These are phyloP conservation scores for Ecliptopera silaceata DNA, from an alignment of 2,888 invertebrate species.

Conservation along the genomic window DNA sequence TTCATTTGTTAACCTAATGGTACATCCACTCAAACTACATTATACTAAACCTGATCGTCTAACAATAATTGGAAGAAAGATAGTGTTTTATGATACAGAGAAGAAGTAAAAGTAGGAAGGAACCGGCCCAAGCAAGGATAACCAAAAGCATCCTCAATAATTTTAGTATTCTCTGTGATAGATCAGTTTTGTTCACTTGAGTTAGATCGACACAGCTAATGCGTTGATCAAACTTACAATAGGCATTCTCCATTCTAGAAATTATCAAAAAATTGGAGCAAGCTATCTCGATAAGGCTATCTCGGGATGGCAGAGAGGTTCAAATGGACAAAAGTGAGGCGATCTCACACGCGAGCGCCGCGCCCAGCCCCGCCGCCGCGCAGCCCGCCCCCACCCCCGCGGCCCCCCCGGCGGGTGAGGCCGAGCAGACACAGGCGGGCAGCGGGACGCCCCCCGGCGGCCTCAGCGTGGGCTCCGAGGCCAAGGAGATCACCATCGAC, in stretches of 20 bases:
- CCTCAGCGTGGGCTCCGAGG: conserved; percentile 56
- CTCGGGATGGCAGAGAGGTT: conserved; percentile 39
- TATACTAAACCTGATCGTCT: too few species aligned
- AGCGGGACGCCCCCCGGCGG: conserved; percentile 41
- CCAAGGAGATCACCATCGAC: conserved; percentile 65
- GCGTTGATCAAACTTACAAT: not conserved
- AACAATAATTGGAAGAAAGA: too few species aligned
- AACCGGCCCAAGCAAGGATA: not conserved
- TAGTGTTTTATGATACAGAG: too few species aligned
- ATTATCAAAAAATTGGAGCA: conserved; percentile 66
- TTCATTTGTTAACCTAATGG: too few species aligned
- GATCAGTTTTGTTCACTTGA: not conserved
- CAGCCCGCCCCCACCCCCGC: not conserved
- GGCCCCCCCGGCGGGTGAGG: not conserved
- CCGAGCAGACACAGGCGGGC: not conserved
- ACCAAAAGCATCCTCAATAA: not conserved
- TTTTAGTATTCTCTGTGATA: not conserved
- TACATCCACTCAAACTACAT: too few species aligned
- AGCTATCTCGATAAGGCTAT: conserved; percentile 50
- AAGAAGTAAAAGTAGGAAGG: too few species aligned
- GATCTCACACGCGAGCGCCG: conserved; percentile 42
- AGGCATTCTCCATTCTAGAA: conserved; percentile 36
- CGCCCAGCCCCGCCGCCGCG: conserved; percentile 39
- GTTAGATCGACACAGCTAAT: not conserved
- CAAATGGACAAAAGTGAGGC: conserved; percentile 36